Conservation (phyloP, 2,797 vertebrate genomes). For the Scleropages formosus region DNA sequence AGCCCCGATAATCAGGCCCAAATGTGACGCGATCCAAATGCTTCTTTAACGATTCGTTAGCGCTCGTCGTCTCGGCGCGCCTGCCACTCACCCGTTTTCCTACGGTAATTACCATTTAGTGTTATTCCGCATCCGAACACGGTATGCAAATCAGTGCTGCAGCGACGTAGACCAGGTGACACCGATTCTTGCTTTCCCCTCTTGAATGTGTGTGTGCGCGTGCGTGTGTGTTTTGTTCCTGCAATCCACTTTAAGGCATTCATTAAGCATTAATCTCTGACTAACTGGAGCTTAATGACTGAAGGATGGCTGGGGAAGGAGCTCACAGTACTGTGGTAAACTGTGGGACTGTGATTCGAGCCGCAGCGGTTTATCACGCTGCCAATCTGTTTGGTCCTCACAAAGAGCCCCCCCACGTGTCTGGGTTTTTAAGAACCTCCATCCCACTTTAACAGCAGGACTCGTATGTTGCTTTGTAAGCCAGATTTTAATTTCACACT, state of each 20-base stretch:
- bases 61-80: background rate
- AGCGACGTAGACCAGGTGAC: conserved; percentile 5
- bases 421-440: conserved; percentile 5
- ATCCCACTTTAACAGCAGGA: conserved; percentile 20
- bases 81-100: conserved; percentile 20
- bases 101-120: background rate
- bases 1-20: background rate
- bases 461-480: conserved; percentile 28
- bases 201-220: background rate
- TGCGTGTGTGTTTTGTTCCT: too few relatives aligned
- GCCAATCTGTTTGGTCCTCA: conserved; percentile 35
- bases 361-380: conserved; percentile 45
- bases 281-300: conserved; percentile 50
- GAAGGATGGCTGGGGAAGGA: conserved; percentile 38
- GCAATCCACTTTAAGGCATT: conserved; percentile 38
- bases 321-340: conserved; percentile 18
- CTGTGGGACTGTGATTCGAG: conserved; percentile 24
- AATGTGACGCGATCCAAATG: conserved; percentile 8
- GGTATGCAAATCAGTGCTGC: conserved; percentile 4
- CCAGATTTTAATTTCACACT: conserved; percentile 46
- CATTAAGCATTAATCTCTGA: conserved; percentile 56
- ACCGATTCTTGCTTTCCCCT: background rate
- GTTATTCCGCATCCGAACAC: background rate
- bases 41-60: conserved; percentile 1
- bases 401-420: conserved; percentile 31